phyloP scores from a whole-genome alignment of 2,797 vertebrate genomes.

The Tokudaia tokunoshimensis region DNA sequence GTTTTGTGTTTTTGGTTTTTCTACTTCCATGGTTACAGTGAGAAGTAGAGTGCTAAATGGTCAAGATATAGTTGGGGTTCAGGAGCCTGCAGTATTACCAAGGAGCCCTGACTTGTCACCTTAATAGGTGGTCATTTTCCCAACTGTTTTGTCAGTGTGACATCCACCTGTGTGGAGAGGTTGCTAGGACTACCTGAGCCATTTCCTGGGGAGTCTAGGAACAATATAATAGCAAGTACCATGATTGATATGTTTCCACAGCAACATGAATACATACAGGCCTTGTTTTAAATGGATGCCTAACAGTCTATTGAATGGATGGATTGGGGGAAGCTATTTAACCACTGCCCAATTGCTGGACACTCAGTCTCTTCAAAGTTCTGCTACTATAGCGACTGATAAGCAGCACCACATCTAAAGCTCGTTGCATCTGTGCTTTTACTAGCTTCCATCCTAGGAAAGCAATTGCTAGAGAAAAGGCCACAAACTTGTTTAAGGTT shows the following conservation, averaged over 20 bases:
- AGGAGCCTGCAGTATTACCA: neutral
- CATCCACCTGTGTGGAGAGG: neutral
- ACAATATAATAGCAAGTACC: neutral
- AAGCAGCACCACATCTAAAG: neutral
- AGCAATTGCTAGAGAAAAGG: neutral
- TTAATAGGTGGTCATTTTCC: neutral
- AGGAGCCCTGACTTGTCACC: neutral
- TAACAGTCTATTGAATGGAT: neutral
- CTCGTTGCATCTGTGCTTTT: neutral
- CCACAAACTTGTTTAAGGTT: conserved; percentile 32
- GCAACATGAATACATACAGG: neutral
- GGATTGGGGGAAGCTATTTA: neutral
- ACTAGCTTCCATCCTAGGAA: conserved; percentile 22
- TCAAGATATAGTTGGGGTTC: neutral
- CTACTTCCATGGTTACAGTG: neutral
- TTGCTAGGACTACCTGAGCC: neutral
- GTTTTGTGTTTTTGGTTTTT: neutral
- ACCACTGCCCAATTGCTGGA: neutral
- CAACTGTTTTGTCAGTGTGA: neutral
- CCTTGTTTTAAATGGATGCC: neutral
- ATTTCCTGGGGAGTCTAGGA: neutral
- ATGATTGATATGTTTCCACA: conserved; percentile 25
- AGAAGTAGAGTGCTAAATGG: neutral
- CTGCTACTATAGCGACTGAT: neutral
- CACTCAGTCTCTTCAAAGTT: neutral